Evolutionary conservation across 1,140 invertebrate genomes (phyloP), one percentile per base, ranked within the genome.

Genomic region (Drosophila micromelanica): DNA sequence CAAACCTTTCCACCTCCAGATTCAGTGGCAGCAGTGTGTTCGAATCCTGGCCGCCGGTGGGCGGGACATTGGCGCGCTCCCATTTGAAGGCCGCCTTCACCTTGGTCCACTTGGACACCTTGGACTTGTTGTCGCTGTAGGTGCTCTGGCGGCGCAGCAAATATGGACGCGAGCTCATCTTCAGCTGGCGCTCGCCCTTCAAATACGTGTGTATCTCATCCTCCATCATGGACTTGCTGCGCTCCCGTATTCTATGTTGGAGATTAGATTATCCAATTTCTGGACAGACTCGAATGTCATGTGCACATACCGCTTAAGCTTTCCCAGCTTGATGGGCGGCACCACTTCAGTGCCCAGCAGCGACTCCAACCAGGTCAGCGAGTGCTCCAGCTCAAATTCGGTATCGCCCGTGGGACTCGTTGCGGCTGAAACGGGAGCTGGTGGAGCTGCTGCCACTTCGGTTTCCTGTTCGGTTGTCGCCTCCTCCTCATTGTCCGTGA

Each of bases 71-170:
- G 5, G 94, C 94, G n/a, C 93, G 93, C 76, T 96, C 95, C 95
- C 94, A 96, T 78, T 95, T 95, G 71, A 97, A 96, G 9, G 96
- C 96, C 17, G 96, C 95, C 91, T 96, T 96, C 7, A 97, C 96
- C 90, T 95, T 95, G 2, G 95, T 96, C 96, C 96, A 97, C 79
- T 96, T 96, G 0, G 96, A 96, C 7, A 92, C 91, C 62, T 92
- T 92, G 13, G 89, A 87, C 69, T 92, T 92, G 59, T 87, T 90
- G 55, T 92, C 90, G 45, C 76, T 86, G 63, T 90, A 91, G 5
- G 89, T 91, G 73, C 89, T 92, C 56, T 91, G 91, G 2, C 91
- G 80, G 0, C 91, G 78, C 30, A 79, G 51, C n/a, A 82, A 64
- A n/a, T 91, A 87, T 0, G 78, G 89, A 8, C 78, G 68, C 2